Evolutionary conservation across 92 coral and sea anemone species (phyloP).

Genomic region (Heteractis magnifica): DNA sequence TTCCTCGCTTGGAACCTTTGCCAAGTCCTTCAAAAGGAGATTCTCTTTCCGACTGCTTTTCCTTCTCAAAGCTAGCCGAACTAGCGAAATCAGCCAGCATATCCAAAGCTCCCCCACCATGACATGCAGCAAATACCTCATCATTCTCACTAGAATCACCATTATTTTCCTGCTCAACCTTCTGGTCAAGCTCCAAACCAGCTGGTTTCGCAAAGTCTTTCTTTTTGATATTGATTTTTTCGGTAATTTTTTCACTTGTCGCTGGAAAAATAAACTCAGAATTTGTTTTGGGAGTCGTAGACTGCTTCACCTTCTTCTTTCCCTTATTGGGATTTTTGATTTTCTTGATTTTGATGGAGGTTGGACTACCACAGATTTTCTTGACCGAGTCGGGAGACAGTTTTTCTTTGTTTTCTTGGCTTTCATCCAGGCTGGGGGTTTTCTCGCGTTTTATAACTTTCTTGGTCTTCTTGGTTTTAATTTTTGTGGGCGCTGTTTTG

Average conservation of each 20-base stretch:
- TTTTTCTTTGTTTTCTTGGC: constrained; percentile 29
- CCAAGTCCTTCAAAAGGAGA: constrained; percentile 48
- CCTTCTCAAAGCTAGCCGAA: constrained; percentile 54
- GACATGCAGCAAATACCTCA: constrained; percentile 64
- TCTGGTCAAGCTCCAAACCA: constrained; percentile 47
- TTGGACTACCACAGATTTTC: constrained; percentile 43
- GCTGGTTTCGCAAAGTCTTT: constrained; percentile 58
- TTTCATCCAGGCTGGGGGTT: constrained; percentile 33
- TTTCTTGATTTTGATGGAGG: constrained; percentile 68
- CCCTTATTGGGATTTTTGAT: constrained; percentile 62
- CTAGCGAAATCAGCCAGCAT: constrained; percentile 79
- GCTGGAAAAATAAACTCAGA: constrained; percentile 59
- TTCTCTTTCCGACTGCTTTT: constrained; percentile 51
- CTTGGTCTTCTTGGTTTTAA: constrained; percentile 59
- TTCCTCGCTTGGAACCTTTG: constrained; percentile 57
- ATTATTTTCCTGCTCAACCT: constrained; percentile 42
- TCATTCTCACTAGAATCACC: constrained; percentile 60
- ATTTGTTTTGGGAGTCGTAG: constrained; percentile 49
- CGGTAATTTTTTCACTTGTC: constrained; percentile 38
- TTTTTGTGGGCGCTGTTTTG: constrained; percentile 41
- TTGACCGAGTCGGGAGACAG: constrained; percentile 39
- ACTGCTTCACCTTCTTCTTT: constrained; percentile 30
- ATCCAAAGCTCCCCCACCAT: constrained; percentile 66
- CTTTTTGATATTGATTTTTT: constrained; percentile 32
- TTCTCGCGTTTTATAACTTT: constrained; percentile 58